A percentile compares a stretch with the other conserved stretches of the same genome.
phyloP scores from a whole-genome alignment of 2,797 vertebrate species.

The Halcyon badia region DNA sequence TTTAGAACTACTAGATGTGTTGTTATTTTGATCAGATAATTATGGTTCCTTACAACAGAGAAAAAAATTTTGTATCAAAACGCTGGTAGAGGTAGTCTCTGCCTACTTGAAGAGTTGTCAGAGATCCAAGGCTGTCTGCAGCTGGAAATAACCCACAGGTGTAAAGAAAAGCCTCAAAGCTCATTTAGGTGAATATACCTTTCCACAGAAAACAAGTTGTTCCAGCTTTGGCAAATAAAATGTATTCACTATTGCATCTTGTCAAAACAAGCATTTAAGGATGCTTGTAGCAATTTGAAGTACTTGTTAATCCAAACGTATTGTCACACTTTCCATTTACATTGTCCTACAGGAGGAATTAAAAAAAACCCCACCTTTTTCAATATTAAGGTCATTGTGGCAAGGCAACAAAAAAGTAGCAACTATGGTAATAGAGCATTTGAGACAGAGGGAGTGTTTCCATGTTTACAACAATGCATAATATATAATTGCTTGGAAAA shows the following conservation, averaged over 20 bases:
- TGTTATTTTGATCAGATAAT: background rate
- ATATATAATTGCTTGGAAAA: background rate
- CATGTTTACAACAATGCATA: background rate
- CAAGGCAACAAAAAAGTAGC: background rate
- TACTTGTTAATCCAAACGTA: background rate
- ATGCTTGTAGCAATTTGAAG: background rate
- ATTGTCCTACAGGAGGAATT: background rate
- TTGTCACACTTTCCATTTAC: background rate
- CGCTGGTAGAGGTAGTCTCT: background rate
- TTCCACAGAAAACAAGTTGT: background rate
- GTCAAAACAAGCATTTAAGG: background rate
- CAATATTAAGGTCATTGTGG: background rate
- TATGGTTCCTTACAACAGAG: background rate
- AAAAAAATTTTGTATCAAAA: background rate
- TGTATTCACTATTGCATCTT: background rate
- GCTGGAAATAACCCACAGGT: background rate
- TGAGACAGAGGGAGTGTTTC: background rate
- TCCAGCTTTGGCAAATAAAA: background rate
- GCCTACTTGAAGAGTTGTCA: background rate
- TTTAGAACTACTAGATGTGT: background rate
- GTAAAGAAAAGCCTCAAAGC: background rate
- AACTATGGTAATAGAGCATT: background rate
- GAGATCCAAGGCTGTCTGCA: background rate
- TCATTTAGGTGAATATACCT: background rate
- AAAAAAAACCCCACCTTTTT: background rate